These are phyloP conservation scores for Epizoanthus illoricatus DNA, from an alignment of 92 coral and sea anemone genomes.

Conservation along the genomic window DNA sequence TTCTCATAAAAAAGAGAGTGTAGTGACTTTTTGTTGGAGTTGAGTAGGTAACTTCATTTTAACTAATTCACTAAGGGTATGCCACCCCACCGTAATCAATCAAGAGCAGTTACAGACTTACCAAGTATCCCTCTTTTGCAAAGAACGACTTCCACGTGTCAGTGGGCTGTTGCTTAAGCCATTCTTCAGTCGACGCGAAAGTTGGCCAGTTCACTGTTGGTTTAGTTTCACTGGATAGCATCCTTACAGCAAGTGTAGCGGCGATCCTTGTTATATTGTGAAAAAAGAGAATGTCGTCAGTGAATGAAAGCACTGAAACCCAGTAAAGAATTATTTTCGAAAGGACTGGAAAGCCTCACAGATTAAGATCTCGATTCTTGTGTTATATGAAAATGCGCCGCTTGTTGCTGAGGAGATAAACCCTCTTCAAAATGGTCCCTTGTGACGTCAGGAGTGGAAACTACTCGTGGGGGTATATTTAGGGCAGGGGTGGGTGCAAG, in stretches of 20 bases:
- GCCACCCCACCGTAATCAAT: background rate
- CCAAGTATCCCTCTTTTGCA: slow-evolving; percentile 59
- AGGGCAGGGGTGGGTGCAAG: too few species aligned
- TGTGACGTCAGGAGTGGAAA: too few species aligned
- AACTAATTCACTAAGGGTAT: background rate
- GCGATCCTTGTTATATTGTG: background rate
- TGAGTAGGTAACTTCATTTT: background rate
- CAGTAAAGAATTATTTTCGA: too few species aligned
- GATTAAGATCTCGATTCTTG: too few species aligned
- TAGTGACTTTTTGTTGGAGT: background rate
- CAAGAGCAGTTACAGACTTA: background rate
- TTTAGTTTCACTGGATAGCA: background rate
- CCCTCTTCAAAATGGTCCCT: too few species aligned
- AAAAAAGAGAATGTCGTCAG: background rate
- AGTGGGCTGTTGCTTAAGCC: slow-evolving; percentile 53
- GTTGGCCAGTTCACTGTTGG: slow-evolving; percentile 49
- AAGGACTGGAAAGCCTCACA: too few species aligned
- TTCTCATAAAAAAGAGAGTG: too few species aligned
- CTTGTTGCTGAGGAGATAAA: too few species aligned
- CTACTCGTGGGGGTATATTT: too few species aligned
- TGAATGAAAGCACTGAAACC: too few species aligned
- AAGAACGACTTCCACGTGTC: slow-evolving; percentile 48
- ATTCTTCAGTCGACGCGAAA: slow-evolving; percentile 45
- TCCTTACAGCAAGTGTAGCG: background rate
- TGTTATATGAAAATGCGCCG: too few species aligned